Evolutionary conservation across 1,140 invertebrate genomes (phyloP), one percentile per base, ranked within the genome.

Genomic region (Anthonomus grandis): DNA sequence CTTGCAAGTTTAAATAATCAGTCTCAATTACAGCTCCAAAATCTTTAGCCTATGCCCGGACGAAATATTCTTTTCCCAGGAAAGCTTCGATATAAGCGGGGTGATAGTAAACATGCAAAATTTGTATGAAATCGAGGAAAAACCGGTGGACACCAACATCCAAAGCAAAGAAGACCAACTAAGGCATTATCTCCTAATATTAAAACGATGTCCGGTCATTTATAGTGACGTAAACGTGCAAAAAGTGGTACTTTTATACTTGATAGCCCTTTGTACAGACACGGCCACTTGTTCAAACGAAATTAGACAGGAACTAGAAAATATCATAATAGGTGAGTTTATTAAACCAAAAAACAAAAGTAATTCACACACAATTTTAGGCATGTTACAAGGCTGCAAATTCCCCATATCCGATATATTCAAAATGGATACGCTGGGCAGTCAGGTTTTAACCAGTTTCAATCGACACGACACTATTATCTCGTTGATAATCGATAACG

Each of bases 201-300:
- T 68, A 12, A 61, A 36, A 52, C 50, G 48, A 18, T 39, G 67
- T 24, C 62, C 64, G 6, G 18, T 66, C 13, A 51, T 64, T 34
- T 66, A 46, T 45, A 57, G 60, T 34, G 34, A 46, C 13, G 36
- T 51, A 25, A 48, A 52, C 8, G 31, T 59, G 8, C 62, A 66
- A 44, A 63, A 61, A 41, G 22, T 59, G 9, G 34, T 59, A 31
- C 42, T 69, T 9, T 31, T 66, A 42, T 63, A 62, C 41, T 51
- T 69, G 17, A 59, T 63, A 31, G 39, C 62, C 18, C 53, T 69
- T 13, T 48, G 53, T 27, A 59, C 39, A 31, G 66, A 68, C 56
- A 5, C 65, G 21, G 6, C 27, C n/a, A 54, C 36, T 48, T 63
- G 59, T 45, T 21, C 13, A 19, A 22, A 54, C 10, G 22, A 41